A percentile compares a stretch with the other conserved stretches of the same genome.
Evolutionary conservation across 2,888 invertebrate species (phyloP).

Genomic region (Danaus chrysippus): DNA sequence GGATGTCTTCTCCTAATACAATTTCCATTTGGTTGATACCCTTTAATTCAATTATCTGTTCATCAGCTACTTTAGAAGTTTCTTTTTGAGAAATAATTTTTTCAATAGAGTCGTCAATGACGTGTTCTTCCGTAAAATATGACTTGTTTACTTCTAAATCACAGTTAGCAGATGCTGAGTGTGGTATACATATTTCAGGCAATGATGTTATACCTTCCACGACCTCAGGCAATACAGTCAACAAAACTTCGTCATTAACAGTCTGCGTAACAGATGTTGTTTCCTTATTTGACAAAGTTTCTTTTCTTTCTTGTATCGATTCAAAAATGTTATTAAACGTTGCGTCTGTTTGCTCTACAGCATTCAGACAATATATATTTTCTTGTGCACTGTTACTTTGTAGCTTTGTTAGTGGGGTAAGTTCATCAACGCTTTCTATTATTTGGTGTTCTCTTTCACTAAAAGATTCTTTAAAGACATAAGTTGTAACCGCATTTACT

Average conservation of each 20-base stretch:
- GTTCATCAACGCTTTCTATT: conserved; percentile 36
- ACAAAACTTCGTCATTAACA: conserved; percentile 43
- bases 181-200: conserved; percentile 34
- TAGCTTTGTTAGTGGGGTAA: conserved; percentile 22
- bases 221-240: conserved; percentile 46
- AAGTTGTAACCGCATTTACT: conserved; percentile 41
- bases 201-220: conserved; percentile 47
- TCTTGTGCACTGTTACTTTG: conserved; percentile 31
- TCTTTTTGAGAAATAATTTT: conserved; percentile 34
- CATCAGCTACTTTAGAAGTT: conserved; percentile 40
- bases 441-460: conserved; percentile 41
- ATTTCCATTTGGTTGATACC: conserved; percentile 51
- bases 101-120: conserved; percentile 43
- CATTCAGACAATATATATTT: conserved; percentile 36
- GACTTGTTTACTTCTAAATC: conserved; percentile 51
- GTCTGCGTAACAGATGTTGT: conserved; percentile 43
- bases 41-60: conserved; percentile 45
- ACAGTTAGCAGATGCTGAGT: conserved; percentile 37
- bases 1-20: conserved; percentile 42
- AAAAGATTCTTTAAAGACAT: conserved; percentile 39
- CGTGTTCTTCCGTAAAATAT: conserved; percentile 50
- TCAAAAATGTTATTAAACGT: conserved; percentile 38
- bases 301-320: conserved; percentile 30
- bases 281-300: conserved; percentile 42
- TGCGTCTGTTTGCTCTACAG: conserved; percentile 40